A percentile compares a stretch with the other conserved stretches of the same genome.
Evolutionary conservation across 2,888 invertebrate species (phyloP).

Genomic region (Schizotus pectinicornis): DNA sequence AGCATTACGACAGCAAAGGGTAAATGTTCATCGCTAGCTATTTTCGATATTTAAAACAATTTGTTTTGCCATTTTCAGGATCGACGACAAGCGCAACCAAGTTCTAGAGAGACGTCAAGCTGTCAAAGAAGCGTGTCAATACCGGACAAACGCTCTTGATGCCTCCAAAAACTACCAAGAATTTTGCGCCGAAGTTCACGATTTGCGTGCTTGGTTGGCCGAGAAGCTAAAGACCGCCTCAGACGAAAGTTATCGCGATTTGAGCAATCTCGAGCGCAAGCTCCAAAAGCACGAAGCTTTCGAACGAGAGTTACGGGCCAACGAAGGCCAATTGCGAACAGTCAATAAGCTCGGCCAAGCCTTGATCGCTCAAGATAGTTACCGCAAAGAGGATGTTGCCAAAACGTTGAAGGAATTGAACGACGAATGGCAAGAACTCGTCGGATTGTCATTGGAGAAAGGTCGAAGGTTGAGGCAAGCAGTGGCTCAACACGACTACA

Average conservation of each 20-base stretch:
- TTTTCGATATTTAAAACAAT: background rate
- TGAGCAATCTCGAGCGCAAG: slow-evolving; percentile 88
- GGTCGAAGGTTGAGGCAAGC: slow-evolving; percentile 87
- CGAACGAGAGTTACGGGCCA: slow-evolving; percentile 91
- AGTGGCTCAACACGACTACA: slow-evolving; percentile 79
- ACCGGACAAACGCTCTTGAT: slow-evolving; percentile 75
- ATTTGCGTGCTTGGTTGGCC: slow-evolving; percentile 86
- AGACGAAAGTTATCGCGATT: slow-evolving; percentile 91
- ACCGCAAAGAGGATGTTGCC: slow-evolving; percentile 73
- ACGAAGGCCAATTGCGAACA: slow-evolving; percentile 88
- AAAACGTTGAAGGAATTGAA: slow-evolving; percentile 73
- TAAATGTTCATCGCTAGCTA: slow-evolving; percentile 56
- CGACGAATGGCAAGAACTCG: slow-evolving; percentile 77
- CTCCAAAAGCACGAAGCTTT: slow-evolving; percentile 97
- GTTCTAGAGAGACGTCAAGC: slow-evolving; percentile 76
- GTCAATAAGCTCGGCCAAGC: slow-evolving; percentile 83
- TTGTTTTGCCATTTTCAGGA: slow-evolving; percentile 60
- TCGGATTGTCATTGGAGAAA: slow-evolving; percentile 68
- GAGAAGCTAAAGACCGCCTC: slow-evolving; percentile 91
- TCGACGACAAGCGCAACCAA: slow-evolving; percentile 74
- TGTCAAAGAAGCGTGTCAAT: slow-evolving; percentile 77
- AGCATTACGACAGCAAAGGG: slow-evolving; percentile 83
- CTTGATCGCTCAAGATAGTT: slow-evolving; percentile 73
- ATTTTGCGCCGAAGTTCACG: slow-evolving; percentile 91
- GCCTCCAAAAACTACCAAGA: slow-evolving; percentile 91